Evolutionary conservation across 2,797 vertebrate species (phyloP).

Genomic region (Eremophila alpestris): DNA sequence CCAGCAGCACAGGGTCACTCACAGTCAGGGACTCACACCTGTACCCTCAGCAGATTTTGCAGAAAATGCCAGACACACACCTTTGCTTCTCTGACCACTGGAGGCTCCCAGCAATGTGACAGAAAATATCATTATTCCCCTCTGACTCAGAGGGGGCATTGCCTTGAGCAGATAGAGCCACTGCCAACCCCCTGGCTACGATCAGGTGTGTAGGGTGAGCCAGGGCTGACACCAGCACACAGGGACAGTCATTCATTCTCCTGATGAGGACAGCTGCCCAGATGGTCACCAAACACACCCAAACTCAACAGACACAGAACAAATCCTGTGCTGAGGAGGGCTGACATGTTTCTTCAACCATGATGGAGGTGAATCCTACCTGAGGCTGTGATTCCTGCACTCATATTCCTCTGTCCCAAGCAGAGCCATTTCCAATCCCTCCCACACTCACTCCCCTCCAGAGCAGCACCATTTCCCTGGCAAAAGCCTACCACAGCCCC

Average conservation of each 20-base stretch:
- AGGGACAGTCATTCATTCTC: background rate
- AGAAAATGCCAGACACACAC: background rate
- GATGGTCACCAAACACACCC: background rate
- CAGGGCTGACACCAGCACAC: background rate
- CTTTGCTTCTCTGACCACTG: background rate
- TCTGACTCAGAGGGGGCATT: rapidly evolving
- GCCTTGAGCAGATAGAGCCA: background rate
- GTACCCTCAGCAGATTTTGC: background rate
- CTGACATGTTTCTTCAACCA: background rate
- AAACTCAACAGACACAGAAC: background rate
- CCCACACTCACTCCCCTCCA: background rate
- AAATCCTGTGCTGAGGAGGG: background rate
- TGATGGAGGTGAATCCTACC: rapidly evolving
- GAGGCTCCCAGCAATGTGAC: background rate
- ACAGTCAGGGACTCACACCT: background rate
- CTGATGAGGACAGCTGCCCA: background rate
- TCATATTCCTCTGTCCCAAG: background rate
- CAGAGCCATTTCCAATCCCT: background rate
- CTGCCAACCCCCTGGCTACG: rapidly evolving
- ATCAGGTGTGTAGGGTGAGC: background rate
- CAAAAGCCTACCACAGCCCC: background rate
- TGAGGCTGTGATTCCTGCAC: background rate
- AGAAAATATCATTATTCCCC: background rate
- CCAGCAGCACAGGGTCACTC: background rate
- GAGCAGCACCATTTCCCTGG: background rate